Evolutionary conservation across 2,888 invertebrate genomes (phyloP).

Genomic region (Tridacna gigas): DNA sequence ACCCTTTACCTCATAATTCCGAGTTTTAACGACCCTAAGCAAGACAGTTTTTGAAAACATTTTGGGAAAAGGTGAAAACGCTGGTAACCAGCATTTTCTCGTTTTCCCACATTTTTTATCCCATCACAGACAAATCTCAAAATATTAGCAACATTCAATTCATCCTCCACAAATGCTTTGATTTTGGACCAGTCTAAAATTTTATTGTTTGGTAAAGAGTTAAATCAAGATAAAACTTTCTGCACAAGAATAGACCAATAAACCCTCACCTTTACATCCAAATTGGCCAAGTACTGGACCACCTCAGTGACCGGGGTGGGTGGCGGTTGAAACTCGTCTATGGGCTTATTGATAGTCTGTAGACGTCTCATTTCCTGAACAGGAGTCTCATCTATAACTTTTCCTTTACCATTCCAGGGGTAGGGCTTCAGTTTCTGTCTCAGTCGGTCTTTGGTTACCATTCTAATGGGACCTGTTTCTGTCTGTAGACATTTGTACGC

Average conservation of each 20-base stretch:
- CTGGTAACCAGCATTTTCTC: too few relatives aligned
- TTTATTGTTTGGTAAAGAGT: too few relatives aligned
- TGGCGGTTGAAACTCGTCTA: constrained; percentile 2
- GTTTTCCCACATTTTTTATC: too few relatives aligned
- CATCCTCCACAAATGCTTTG: too few relatives aligned
- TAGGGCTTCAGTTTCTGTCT: constrained; percentile 39
- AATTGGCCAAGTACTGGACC: neutral
- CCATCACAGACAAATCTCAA: too few relatives aligned
- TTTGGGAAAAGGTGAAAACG: too few relatives aligned
- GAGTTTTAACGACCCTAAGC: too few relatives aligned
- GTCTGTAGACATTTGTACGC: constrained; percentile 39
- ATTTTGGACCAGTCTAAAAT: too few relatives aligned
- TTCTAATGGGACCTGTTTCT: constrained; percentile 38
- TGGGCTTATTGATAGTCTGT: neutral
- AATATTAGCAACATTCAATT: too few relatives aligned
- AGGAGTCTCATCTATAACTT: neutral
- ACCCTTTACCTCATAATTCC: too few relatives aligned
- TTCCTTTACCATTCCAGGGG: constrained; percentile 19
- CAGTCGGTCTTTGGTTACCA: constrained; percentile 28
- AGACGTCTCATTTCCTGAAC: constrained; percentile 14
- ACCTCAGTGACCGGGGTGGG: constrained; percentile 15
- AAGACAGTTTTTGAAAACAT: too few relatives aligned
- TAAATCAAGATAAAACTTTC: too few relatives aligned
- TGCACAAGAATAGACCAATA: neutral
- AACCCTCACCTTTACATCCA: constrained; percentile 2